Evolutionary conservation across 2,888 invertebrate species (phyloP).

Genomic region (Agriotes lineatus): DNA sequence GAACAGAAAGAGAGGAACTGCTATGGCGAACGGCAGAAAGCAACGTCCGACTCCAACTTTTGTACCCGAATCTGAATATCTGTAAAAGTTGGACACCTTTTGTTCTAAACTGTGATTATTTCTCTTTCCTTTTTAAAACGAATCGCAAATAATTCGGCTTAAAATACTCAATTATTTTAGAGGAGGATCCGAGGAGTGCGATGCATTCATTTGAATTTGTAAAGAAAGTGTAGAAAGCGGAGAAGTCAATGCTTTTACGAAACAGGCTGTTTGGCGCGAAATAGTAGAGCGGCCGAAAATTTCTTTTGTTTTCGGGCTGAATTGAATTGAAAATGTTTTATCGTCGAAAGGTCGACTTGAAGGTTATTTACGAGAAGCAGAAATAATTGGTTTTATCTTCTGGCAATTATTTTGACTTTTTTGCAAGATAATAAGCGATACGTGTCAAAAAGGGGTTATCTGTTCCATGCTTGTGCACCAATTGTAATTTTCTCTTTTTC

Average conservation of each 20-base stretch:
- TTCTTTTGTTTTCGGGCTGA: too few relatives aligned
- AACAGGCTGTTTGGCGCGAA: too few relatives aligned
- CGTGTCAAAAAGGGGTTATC: too few relatives aligned
- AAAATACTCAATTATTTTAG: slow-evolving; percentile 22
- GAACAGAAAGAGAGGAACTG: not conserved
- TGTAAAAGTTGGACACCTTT: slow-evolving; percentile 31
- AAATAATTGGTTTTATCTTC: too few relatives aligned
- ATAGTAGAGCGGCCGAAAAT: too few relatives aligned
- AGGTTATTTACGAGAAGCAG: too few relatives aligned
- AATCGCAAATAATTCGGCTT: slow-evolving; percentile 15
- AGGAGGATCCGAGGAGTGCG: not conserved
- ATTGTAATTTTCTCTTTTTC: too few relatives aligned
- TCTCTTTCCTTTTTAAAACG: slow-evolving; percentile 21
- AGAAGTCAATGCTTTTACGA: not conserved
- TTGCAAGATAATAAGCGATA: too few relatives aligned
- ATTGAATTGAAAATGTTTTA: too few relatives aligned
- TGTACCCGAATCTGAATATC: slow-evolving; percentile 28
- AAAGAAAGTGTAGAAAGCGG: slow-evolving; percentile 7
- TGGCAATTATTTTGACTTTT: too few relatives aligned
- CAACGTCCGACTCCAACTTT: slow-evolving; percentile 16
- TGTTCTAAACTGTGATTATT: slow-evolving; percentile 32
- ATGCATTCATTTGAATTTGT: slow-evolving; percentile 19
- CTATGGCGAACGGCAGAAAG: not conserved
- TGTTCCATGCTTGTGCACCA: too few relatives aligned
- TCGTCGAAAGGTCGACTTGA: too few relatives aligned